Evolutionary conservation across 2,797 vertebrate species (phyloP).

Genomic region (Nyctalus aviator): DNA sequence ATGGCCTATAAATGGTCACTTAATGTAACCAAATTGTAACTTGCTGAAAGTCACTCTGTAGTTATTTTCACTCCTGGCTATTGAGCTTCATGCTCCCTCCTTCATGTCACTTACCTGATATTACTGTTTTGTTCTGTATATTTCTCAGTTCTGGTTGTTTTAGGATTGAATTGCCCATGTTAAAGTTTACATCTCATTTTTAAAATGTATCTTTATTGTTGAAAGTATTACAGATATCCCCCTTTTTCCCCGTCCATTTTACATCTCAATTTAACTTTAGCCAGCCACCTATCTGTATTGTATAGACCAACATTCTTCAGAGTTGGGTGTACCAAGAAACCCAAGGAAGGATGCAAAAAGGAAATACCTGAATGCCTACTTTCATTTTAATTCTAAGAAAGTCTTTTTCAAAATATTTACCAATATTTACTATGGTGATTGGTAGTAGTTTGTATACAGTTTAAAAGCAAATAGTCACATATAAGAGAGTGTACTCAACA

Average conservation of each 20-base stretch:
- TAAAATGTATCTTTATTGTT: too few species aligned
- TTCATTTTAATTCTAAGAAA: slow-evolving; percentile 51
- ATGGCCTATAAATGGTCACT: neutral
- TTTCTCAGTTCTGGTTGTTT: neutral
- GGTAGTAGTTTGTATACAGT: neutral
- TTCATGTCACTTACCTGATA: neutral
- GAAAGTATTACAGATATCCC: too few species aligned
- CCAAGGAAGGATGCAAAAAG: neutral
- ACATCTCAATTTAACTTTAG: neutral
- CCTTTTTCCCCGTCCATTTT: neutral
- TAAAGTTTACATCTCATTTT: neutral
- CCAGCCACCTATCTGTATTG: neutral
- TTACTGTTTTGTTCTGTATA: neutral
- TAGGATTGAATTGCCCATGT: neutral
- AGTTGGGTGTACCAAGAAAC: neutral
- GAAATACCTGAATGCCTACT: slow-evolving; percentile 6
- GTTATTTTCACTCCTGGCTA: slow-evolving; percentile 32
- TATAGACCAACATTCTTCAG: neutral
- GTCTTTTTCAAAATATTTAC: neutral
- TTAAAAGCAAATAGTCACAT: neutral
- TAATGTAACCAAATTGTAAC: neutral
- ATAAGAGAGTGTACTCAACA: neutral
- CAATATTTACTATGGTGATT: neutral
- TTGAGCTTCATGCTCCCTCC: neutral
- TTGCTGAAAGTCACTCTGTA: neutral